Conservation (phyloP, 2,888 invertebrate genomes). For the Cyrtodaria siliqua region DNA sequence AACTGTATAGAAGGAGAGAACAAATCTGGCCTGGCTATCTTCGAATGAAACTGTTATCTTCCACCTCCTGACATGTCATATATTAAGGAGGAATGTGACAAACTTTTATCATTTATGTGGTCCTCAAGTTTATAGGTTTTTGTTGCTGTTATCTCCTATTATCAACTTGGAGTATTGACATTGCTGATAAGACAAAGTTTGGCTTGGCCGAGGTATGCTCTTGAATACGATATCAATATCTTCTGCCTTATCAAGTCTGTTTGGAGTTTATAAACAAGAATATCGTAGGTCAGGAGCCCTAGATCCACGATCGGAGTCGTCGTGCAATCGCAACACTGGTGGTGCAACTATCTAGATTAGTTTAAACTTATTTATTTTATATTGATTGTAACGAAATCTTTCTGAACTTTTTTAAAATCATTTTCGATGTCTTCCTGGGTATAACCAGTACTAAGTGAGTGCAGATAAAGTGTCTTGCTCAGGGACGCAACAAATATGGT, state of each 20-base stretch:
- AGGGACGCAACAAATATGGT: too few relatives aligned
- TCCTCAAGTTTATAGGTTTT: slow-evolving; percentile 59
- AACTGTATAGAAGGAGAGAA: too few relatives aligned
- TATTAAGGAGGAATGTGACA: slow-evolving; percentile 50
- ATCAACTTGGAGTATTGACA: slow-evolving; percentile 54
- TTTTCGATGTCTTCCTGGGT: too few relatives aligned
- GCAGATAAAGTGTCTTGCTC: too few relatives aligned
- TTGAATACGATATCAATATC: slow-evolving; percentile 62
- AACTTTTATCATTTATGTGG: slow-evolving; percentile 64
- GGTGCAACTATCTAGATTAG: too few relatives aligned
- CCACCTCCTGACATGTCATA: slow-evolving; percentile 16
- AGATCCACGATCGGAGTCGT: too few relatives aligned
- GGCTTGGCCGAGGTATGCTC: slow-evolving; percentile 50
- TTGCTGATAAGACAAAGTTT: slow-evolving; percentile 55
- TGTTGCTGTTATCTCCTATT: slow-evolving; percentile 35
- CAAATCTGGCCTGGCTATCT: slow-evolving; percentile 15
- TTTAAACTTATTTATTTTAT: too few relatives aligned
- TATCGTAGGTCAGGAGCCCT: slow-evolving; percentile 22
- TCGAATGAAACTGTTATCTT: slow-evolving; percentile 18
- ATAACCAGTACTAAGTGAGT: too few relatives aligned
- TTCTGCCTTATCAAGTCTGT: slow-evolving; percentile 39
- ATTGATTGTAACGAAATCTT: too few relatives aligned
- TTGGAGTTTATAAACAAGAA: slow-evolving; percentile 32
- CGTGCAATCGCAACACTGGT: too few relatives aligned
- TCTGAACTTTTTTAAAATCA: too few relatives aligned